phyloP scores from a whole-genome alignment of 35 echinoderm and acorn worm species.

The Apostichopus parvimensis region DNA sequence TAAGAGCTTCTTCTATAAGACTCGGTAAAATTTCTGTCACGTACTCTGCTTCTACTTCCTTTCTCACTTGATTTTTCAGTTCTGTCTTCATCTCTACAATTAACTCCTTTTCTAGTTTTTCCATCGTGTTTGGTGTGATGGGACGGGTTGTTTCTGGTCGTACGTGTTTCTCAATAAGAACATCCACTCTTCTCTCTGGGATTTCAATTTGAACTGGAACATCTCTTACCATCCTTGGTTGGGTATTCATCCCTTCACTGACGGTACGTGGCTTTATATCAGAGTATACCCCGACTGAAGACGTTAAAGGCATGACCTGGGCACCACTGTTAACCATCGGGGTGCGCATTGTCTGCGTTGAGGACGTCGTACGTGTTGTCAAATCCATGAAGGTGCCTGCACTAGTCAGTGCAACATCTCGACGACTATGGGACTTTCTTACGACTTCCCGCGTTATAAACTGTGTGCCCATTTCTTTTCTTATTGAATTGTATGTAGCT shows the following conservation, averaged over 20 bases:
- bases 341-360: slow-evolving; percentile 16
- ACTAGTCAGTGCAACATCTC: slow-evolving; percentile 16
- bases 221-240: slow-evolving; percentile 2
- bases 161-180: background rate
- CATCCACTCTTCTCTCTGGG: slow-evolving; percentile 5
- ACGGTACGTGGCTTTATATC: background rate
- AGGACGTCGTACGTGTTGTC: slow-evolving; percentile 8
- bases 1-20: slow-evolving; percentile 28
- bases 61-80: slow-evolving; percentile 18
- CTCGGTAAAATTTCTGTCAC: slow-evolving; percentile 16
- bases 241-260: slow-evolving; percentile 15
- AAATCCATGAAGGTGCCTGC: slow-evolving; percentile 7
- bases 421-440: slow-evolving; percentile 17
- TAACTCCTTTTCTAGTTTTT: slow-evolving; percentile 23
- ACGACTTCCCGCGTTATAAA: slow-evolving; percentile 29
- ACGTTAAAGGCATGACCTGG: slow-evolving; percentile 14
- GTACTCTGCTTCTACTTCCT: slow-evolving; percentile 42
- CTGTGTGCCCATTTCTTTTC: slow-evolving; percentile 37
- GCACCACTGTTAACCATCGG: background rate
- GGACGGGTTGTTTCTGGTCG: slow-evolving; percentile 15
- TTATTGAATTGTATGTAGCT: slow-evolving; percentile 14
- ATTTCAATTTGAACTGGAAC: slow-evolving; percentile 33
- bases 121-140: slow-evolving; percentile 2
- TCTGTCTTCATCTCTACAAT: slow-evolving; percentile 21
- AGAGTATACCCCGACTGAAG: slow-evolving; percentile 17